Percentiles rank a stretch among this genome's conserved stretches.
phyloP scores from a whole-genome alignment of 1,140 invertebrate genomes.

The Matsumurasca onukii region DNA sequence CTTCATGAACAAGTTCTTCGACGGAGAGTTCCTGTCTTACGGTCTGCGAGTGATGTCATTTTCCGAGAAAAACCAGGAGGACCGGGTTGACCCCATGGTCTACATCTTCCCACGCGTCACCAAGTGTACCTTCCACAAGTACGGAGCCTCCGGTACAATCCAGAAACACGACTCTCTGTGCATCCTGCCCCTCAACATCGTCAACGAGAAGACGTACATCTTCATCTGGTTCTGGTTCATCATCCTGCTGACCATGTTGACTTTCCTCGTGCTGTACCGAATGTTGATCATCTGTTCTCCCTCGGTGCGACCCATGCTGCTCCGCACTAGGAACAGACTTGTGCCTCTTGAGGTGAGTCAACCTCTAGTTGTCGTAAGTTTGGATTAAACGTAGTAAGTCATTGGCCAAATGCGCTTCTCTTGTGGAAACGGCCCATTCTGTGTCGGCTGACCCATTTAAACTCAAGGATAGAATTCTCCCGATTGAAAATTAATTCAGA shows the following conservation, averaged over 20 bases:
- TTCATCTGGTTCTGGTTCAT: slow-evolving; percentile 92
- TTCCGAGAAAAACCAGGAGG: slow-evolving; percentile 75
- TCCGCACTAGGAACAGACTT: slow-evolving; percentile 69
- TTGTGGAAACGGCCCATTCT: no score
- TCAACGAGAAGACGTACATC: slow-evolving; percentile 93
- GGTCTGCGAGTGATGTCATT: slow-evolving; percentile 75
- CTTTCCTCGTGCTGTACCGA: slow-evolving; percentile 69
- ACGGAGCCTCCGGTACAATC: slow-evolving; percentile 79
- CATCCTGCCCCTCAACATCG: slow-evolving; percentile 86
- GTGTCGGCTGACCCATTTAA: no score
- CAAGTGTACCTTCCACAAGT: slow-evolving; percentile 91
- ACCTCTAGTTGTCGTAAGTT: no score
- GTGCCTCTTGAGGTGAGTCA: slow-evolving; percentile 70
- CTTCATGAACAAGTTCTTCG: slow-evolving; percentile 90
- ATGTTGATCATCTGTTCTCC: slow-evolving; percentile 73
- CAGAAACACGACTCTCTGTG: slow-evolving; percentile 88
- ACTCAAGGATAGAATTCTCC: no score
- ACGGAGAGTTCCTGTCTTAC: slow-evolving; percentile 86
- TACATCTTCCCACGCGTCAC: slow-evolving; percentile 87
- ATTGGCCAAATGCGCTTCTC: no score
- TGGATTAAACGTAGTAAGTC: no score
- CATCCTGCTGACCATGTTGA: slow-evolving; percentile 64
- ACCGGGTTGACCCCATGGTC: slow-evolving; percentile 84
- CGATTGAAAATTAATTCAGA: no score
- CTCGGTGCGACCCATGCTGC: slow-evolving; percentile 67